Evolutionary conservation across 2,888 invertebrate genomes (phyloP), one percentile per base, ranked within the genome.

Genomic region (Marasmarcha lunaedactyla): DNA sequence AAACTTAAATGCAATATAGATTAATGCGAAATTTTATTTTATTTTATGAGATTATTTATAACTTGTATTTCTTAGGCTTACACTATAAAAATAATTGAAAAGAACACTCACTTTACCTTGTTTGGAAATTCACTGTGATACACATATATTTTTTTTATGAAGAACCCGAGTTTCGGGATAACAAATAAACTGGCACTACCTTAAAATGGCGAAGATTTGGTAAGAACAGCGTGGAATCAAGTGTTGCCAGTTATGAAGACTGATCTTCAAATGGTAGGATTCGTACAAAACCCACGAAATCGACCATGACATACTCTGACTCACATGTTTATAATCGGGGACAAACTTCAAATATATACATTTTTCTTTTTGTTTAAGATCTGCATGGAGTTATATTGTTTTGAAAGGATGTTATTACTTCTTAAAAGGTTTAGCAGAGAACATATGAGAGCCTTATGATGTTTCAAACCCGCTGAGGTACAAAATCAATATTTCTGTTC

Each of bases 91-190:
- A 27, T 13, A 12, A 14, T 14, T 38, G 38, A 38, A 38, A 38
- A 38, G 33, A 38, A 38, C 33, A 38, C 38, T 38, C 38, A 30
- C 38, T 38, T 38, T n/a, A n/a, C 38, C 33, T 38, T 38, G 30
- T 12, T 38, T 38, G 33, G 12, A 38, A 38, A 38, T 38, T 33
- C 38, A 38, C 38, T 38, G 38, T 38, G 27, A 38, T 38, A 33
- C 30, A 38, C 38, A 15, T 30, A 33, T 38, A 38, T 15, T 15
- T 38, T 38, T 38, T 38, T 38, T 38, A 33, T 33, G 15, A 26
- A 33, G 38, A 33, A 15, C 30, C 38, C 33, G 14, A 15, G 38
- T n/a, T n/a, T n/a, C 25, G 34, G 13, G 34, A 34, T 34, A 34
- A 34, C 11, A 34, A n/a, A n/a, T n/a, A n/a, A n/a, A n/a, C n/a